phyloP scores from a whole-genome alignment of 1,140 invertebrate species.

The Platorchestia sp. region DNA sequence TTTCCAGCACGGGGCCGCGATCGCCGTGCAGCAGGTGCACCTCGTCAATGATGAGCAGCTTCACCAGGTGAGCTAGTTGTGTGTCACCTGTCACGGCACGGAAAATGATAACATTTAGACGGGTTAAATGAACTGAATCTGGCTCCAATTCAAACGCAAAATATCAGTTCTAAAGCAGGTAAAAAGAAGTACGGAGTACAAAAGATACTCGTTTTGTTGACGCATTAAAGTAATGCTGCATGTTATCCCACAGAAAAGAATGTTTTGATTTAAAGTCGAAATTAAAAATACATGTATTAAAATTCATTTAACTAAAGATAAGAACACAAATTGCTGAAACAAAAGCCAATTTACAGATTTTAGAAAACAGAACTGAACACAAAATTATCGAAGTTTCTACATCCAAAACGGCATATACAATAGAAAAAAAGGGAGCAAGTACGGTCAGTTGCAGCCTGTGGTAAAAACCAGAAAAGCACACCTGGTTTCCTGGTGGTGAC shows the following conservation, averaged over 20 bases:
- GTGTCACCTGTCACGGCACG: constrained; percentile 80
- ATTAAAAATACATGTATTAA: no score
- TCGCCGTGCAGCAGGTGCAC: constrained; percentile 98
- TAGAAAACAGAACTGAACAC: background rate
- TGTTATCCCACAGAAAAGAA: no score
- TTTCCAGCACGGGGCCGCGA: constrained; percentile 97
- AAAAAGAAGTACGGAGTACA: no score
- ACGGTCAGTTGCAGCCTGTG: no score
- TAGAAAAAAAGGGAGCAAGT: background rate
- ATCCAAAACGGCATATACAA: background rate
- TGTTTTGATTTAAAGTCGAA: no score
- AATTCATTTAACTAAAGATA: background rate
- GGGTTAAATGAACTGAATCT: no score
- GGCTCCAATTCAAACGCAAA: no score
- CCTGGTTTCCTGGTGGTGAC: constrained; percentile 95
- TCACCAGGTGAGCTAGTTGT: constrained; percentile 89
- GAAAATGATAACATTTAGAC: background rate
- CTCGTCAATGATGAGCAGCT: constrained; percentile 97
- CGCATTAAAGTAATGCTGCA: no score
- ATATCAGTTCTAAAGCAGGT: no score
- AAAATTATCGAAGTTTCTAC: background rate
- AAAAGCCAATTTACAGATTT: background rate
- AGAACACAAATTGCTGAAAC: background rate
- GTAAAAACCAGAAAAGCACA: background rate
- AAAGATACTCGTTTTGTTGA: no score